Evolutionary conservation across 2,797 vertebrate species (phyloP).

Genomic region (Spea hammondii): DNA sequence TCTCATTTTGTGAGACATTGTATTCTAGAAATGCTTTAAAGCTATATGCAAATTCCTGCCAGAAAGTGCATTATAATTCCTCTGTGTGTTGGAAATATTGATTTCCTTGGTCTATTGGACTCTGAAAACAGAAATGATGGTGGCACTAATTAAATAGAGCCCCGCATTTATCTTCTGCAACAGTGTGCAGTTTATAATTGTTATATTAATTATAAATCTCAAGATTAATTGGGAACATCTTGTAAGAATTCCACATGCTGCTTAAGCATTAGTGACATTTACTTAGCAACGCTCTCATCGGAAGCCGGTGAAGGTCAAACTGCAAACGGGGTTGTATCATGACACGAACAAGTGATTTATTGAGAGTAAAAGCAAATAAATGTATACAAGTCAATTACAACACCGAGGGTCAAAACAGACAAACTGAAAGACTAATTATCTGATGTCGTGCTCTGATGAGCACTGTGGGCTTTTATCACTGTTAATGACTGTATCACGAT

Average conservation of each 20-base stretch:
- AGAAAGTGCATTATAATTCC: background rate
- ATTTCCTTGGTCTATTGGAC: background rate
- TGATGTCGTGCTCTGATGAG: no score
- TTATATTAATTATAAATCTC: slow-evolving; percentile 2
- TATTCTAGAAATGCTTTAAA: background rate
- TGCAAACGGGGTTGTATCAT: background rate
- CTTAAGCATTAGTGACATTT: background rate
- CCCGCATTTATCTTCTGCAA: background rate
- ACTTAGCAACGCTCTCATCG: background rate
- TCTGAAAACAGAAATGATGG: background rate
- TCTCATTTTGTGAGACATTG: background rate
- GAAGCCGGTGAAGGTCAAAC: background rate
- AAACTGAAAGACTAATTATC: background rate
- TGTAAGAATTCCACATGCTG: slow-evolving; percentile 7
- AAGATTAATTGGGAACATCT: background rate
- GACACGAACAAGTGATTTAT: background rate
- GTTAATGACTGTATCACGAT: no score
- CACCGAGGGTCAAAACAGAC: background rate
- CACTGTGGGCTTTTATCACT: no score
- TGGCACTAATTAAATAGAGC: slow-evolving; percentile 10
- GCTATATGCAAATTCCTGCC: background rate
- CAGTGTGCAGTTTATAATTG: slow-evolving; percentile 3
- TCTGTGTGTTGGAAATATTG: slow-evolving; percentile 14
- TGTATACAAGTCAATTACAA: background rate
- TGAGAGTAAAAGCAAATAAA: background rate